Base-by-base conservation (phyloP, 1,140 invertebrate species). In the Artemia franciscana region DNA sequence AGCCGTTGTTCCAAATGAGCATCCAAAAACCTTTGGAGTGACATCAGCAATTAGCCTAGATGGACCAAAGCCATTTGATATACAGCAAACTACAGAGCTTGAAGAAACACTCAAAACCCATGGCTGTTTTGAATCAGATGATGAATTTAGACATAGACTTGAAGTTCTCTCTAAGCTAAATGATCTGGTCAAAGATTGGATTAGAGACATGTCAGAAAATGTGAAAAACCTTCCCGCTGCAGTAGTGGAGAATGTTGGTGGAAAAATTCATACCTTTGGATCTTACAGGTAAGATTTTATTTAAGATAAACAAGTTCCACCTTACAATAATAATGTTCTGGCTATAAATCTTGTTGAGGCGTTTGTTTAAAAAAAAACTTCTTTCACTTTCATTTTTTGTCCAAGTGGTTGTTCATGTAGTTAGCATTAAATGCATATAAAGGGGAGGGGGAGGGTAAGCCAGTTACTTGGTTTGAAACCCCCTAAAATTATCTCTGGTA, bases 251-350 rank as follows among this genome's bases (percentile, higher is more conserved):
- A 71, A 66, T 64, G 78, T 95, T 65, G 93, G 94, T 58, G 96
- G 96, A 4, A 97, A 97, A 77, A 92, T 99, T 63, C 98, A 93
- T 70, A 98, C 95, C 25, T 99, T 99, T 78, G 96, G 96, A 58
- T 98, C 95, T 60, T 99, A 74, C 86, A 66, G n/a, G n/a, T n/a
- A n/a, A n/a, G n/a, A n/a, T n/a, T n/a, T n/a, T n/a, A n/a, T n/a
- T n/a, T n/a, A n/a, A n/a, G n/a, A n/a, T n/a, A n/a, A n/a, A n/a
- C n/a, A n/a, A n/a, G n/a, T n/a, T n/a, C n/a, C n/a, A n/a, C n/a
- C n/a, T n/a, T n/a, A n/a, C n/a, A n/a, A n/a, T n/a, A n/a, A n/a
- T n/a, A n/a, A n/a, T n/a, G n/a, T n/a, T n/a, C n/a, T n/a, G n/a
- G n/a, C n/a, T n/a, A n/a, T n/a, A n/a, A n/a, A n/a, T n/a, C n/a